Percentiles rank a stretch among this genome's conserved stretches.
Conservation (phyloP, 1,140 invertebrate genomes). For the Drosophila nigrodunni region DNA sequence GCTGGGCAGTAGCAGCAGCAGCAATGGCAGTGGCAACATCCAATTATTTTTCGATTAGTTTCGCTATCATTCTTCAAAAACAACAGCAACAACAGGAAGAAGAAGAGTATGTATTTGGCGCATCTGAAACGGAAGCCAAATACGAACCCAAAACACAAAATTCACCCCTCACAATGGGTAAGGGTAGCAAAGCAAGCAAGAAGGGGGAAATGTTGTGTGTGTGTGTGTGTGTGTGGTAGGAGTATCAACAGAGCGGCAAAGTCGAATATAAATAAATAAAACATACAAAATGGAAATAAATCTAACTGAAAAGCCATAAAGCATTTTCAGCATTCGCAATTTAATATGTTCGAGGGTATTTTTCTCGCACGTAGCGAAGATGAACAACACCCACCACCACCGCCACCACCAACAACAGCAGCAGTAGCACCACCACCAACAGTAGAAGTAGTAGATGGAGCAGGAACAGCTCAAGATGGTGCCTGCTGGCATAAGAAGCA, state of each 20-base stretch:
- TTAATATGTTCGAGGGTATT: constrained; percentile 84
- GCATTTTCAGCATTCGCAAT: constrained; percentile 84
- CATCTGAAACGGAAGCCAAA: constrained; percentile 63
- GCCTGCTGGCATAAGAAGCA: constrained; percentile 59
- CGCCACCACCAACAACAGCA: constrained; percentile 32
- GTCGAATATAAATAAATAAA: constrained; percentile 84
- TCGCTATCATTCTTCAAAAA: constrained; percentile 82
- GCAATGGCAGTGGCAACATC: constrained; percentile 66
- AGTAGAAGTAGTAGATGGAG: not conserved
- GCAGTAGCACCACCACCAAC: constrained; percentile 36
- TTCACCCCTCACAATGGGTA: constrained; percentile 51
- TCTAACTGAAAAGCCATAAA: constrained; percentile 84
- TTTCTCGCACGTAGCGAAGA: constrained; percentile 80
- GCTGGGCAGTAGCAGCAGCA: constrained; percentile 1
- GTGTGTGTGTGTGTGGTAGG: constrained; percentile 45
- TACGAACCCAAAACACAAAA: constrained; percentile 65
- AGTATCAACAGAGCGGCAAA: constrained; percentile 58
- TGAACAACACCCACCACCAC: constrained; percentile 64
- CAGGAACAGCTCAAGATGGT: constrained; percentile 67
- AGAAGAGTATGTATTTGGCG: constrained; percentile 46
- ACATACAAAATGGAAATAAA: constrained; percentile 84
- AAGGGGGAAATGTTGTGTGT: constrained; percentile 12
- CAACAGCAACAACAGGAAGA: constrained; percentile 32
- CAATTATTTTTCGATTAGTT: constrained; percentile 85
- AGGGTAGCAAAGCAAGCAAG: constrained; percentile 22